Conservation (phyloP, 2,888 invertebrate genomes). For the Fragum whitleyi region DNA sequence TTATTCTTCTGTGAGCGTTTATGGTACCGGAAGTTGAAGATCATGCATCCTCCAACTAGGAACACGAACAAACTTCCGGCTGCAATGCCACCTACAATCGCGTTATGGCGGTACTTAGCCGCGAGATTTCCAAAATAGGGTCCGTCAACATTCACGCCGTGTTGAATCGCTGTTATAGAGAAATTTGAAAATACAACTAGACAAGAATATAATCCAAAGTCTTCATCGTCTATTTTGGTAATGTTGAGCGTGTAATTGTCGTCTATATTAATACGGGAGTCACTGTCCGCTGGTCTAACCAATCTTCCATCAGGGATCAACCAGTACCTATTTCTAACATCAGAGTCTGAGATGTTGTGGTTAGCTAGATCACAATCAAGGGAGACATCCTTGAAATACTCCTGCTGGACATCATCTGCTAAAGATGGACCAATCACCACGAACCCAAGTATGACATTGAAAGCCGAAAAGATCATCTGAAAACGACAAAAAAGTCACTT, state of each 20-base stretch:
- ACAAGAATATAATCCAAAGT: conserved; percentile 76
- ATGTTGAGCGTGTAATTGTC: conserved; percentile 58
- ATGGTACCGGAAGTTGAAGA: conserved; percentile 73
- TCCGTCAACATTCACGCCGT: conserved; percentile 76
- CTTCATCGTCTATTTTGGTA: conserved; percentile 67
- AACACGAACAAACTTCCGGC: conserved; percentile 71
- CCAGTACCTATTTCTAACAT: conserved; percentile 52
- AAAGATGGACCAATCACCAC: not conserved
- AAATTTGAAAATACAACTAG: conserved; percentile 56
- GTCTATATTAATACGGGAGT: conserved; percentile 18
- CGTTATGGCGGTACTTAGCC: conserved; percentile 70
- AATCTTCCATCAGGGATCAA: conserved; percentile 60
- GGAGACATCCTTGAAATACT: conserved; percentile 55
- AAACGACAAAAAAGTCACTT: conserved; percentile 3
- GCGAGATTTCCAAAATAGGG: conserved; percentile 72
- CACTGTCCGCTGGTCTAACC: conserved; percentile 18
- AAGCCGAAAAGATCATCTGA: conserved; percentile 4
- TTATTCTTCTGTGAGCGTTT: conserved; percentile 39
- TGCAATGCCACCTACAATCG: conserved; percentile 77
- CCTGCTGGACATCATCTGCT: conserved; percentile 39
- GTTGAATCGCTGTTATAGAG: conserved; percentile 55
- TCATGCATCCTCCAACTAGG: conserved; percentile 66
- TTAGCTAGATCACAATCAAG: conserved; percentile 52
- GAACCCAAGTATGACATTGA: not conserved
- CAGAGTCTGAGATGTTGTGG: conserved; percentile 38